Conservation (phyloP, 1,140 invertebrate genomes). For the Sminthurinus signatus region DNA sequence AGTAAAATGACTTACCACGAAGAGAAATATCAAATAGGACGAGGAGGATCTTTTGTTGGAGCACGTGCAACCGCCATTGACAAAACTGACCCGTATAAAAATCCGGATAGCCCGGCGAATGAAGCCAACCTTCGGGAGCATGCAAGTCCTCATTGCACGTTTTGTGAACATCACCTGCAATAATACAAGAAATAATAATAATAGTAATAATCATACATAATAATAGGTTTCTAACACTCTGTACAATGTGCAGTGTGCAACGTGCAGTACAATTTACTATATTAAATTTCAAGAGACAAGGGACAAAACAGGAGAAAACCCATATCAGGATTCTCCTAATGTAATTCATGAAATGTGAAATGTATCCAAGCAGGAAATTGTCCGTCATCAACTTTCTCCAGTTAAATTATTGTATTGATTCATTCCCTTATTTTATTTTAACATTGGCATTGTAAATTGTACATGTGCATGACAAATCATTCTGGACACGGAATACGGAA, state of each 20-base stretch:
- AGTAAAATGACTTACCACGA: conserved; percentile 31
- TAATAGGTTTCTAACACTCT: background rate
- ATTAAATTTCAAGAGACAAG: too few relatives aligned
- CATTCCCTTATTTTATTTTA: too few relatives aligned
- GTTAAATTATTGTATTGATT: too few relatives aligned
- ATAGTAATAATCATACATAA: background rate
- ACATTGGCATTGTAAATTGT: too few relatives aligned
- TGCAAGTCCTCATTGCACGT: conserved; percentile 34
- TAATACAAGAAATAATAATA: conserved; percentile 8
- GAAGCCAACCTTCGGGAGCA: conserved; percentile 34
- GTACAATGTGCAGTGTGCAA: too few relatives aligned
- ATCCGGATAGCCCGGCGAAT: conserved; percentile 37
- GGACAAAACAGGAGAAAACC: background rate
- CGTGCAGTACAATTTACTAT: too few relatives aligned
- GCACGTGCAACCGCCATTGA: conserved; percentile 39
- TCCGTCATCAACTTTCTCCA: too few relatives aligned
- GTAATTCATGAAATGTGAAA: background rate
- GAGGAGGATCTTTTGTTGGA: conserved; percentile 33
- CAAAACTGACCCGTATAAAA: conserved; percentile 33
- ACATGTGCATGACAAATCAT: too few relatives aligned
- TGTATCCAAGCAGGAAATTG: too few relatives aligned
- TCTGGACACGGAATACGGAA: too few relatives aligned
- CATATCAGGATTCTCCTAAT: background rate
- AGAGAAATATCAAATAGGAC: conserved; percentile 39
- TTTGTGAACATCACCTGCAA: conserved; percentile 38